Percentiles rank a stretch among this genome's conserved stretches.
phyloP scores from a whole-genome alignment of 2,797 vertebrate genomes.

The Rachycentron canadum region DNA sequence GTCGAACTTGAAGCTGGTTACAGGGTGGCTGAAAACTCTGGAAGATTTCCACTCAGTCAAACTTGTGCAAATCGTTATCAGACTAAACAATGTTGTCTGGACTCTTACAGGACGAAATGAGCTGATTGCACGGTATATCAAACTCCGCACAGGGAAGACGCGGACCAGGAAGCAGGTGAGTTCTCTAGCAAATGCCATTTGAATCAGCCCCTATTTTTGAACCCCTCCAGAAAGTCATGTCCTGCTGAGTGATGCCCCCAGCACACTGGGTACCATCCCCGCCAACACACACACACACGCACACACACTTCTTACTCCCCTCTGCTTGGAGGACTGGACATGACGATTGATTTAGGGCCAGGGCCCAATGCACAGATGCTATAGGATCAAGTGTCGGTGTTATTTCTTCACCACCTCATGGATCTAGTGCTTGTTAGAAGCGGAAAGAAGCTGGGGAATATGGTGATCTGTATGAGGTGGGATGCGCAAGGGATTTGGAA shows the following conservation, averaged over 20 bases:
- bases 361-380: slow-evolving; percentile 80
- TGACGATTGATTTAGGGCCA: slow-evolving; percentile 81
- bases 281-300: background rate
- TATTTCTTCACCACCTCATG: slow-evolving; percentile 82
- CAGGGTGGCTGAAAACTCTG: background rate
- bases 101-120: slow-evolving; percentile 87
- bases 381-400: slow-evolving; percentile 82
- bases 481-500: slow-evolving; percentile 76
- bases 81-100: slow-evolving; percentile 19
- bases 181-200: slow-evolving; percentile 40
- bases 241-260: slow-evolving; percentile 71
- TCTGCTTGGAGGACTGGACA: slow-evolving; percentile 39
- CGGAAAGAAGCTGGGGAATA: slow-evolving; percentile 69
- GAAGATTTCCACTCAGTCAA: background rate
- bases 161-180: slow-evolving; percentile 92
- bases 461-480: slow-evolving; percentile 49
- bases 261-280: slow-evolving; percentile 22
- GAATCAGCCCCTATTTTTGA: slow-evolving; percentile 70
- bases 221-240: slow-evolving; percentile 49
- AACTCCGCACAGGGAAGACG: slow-evolving; percentile 91
- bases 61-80: background rate
- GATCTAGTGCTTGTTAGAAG: slow-evolving; percentile 80
- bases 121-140: slow-evolving; percentile 92
- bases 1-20: background rate
- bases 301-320: slow-evolving; percentile 15